Evolutionary conservation across 2,797 vertebrate species (phyloP), one percentile per base, ranked within the genome.

Genomic region (Sternarchorhynchus goeldii): DNA sequence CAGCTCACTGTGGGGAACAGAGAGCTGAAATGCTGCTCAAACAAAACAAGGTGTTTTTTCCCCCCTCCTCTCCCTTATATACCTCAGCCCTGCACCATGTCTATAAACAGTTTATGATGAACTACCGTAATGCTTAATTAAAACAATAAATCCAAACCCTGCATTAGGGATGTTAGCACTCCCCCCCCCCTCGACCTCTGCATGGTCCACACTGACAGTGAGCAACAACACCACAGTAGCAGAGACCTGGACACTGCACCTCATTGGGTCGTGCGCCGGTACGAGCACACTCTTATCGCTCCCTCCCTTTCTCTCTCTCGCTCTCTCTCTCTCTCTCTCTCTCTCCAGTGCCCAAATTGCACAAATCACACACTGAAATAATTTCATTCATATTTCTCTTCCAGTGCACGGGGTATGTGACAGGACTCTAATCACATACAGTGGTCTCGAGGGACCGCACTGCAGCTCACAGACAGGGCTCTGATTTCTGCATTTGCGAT

Each of bases 41-140:
- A 94, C 92, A 93, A 94, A 93, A 94, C 79, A 80, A 63, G 72
- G 92, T 93, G 94, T 93, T 93, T 78, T 75, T 50, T 66, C 10
- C 36, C 60, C 39, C 36, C 20, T 63, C 56, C 75, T 29, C 36
- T 63, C 55, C n/a, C 68, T 55, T 55, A 70, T 76, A 14, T 39
- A 83, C 67, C 72, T 79, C 73, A 91, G 18, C 91, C 93, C 91
- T 91, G 93, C 91, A 89, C 90, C 74, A 90, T 89, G 90, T 91
- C 93, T 90, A 94, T 95, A 95, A 95, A 95, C 94, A 94, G 90
- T 95, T 94, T 95, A 95, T 95, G 94, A 95, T 94, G 93, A 93
- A 94, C 93, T 94, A 93, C 93, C 90, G 92, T 75, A 86, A 82
- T 90, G 92, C 94, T 94, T 95, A 95, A 96, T 95, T 95, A 95